A percentile compares a stretch with the other conserved stretches of the same genome.
Evolutionary conservation across 2,797 vertebrate genomes (phyloP).

Genomic region (Dipus sagitta): DNA sequence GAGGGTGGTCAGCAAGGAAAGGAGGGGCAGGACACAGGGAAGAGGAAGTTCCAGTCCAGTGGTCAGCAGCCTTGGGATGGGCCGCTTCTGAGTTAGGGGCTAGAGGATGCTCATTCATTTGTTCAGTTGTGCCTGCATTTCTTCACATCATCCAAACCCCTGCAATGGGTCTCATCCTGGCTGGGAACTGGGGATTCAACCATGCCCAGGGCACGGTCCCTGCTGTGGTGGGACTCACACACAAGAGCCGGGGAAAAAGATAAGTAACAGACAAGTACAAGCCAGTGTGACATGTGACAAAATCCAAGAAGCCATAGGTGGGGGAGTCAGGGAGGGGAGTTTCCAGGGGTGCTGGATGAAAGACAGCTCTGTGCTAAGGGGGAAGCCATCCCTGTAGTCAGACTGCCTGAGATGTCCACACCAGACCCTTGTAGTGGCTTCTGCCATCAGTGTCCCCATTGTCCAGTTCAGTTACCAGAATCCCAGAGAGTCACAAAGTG

Average conservation of each 20-base stretch:
- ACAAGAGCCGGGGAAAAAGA: background rate
- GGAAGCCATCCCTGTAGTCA: background rate
- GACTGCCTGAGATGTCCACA: fast-evolving
- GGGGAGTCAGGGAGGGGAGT: background rate
- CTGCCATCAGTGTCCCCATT: background rate
- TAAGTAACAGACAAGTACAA: fast-evolving
- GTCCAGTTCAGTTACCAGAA: background rate
- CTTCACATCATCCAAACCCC: fast-evolving
- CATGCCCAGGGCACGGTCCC: fast-evolving
- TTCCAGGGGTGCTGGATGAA: fast-evolving
- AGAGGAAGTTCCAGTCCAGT: background rate
- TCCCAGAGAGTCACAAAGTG: background rate
- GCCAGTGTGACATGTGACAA: background rate
- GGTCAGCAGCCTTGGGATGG: background rate
- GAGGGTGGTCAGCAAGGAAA: background rate
- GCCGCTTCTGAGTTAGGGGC: background rate
- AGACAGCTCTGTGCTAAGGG: fast-evolving
- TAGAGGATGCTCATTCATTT: too few relatives aligned
- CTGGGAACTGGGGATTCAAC: background rate
- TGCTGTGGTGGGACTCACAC: background rate
- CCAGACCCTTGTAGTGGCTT: fast-evolving
- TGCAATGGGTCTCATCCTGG: background rate
- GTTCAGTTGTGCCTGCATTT: background rate
- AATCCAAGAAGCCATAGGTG: background rate
- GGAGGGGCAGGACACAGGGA: fast-evolving